These are phyloP conservation scores for Tetramorium bicarinatum DNA, from an alignment of 2,888 invertebrate genomes.

Conservation along the genomic window DNA sequence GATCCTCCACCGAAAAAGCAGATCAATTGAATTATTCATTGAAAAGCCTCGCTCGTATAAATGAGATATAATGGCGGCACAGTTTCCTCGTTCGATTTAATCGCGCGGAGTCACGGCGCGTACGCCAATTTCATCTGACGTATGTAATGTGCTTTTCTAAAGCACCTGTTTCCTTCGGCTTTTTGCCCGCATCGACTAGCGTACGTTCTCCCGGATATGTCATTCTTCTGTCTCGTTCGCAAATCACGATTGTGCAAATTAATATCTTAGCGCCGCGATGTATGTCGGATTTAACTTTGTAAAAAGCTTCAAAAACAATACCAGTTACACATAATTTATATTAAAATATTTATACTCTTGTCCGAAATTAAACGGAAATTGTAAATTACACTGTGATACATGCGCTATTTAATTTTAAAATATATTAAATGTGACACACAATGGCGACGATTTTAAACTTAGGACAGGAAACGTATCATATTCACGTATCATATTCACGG, in stretches of 20 bases:
- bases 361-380: slow-evolving; percentile 46
- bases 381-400: background rate
- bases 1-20: slow-evolving; percentile 68
- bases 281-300: background rate
- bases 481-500: background rate
- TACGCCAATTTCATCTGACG: slow-evolving; percentile 10
- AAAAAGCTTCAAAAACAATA: slow-evolving; percentile 34
- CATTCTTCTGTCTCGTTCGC: slow-evolving; percentile 3
- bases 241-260: slow-evolving; percentile 19
- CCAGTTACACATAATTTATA: slow-evolving; percentile 56
- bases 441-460: background rate
- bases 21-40: slow-evolving; percentile 75
- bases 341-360: background rate
- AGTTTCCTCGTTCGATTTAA: slow-evolving; percentile 48
- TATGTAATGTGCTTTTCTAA: slow-evolving; percentile 19
- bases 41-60: slow-evolving; percentile 54
- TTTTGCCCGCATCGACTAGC: background rate
- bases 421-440: background rate
- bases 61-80: slow-evolving; percentile 54
- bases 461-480: background rate
- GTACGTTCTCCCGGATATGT: background rate
- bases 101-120: slow-evolving; percentile 22
- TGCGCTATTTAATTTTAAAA: background rate
- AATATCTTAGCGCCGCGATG: slow-evolving; percentile 2
- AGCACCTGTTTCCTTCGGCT: slow-evolving; percentile 3